phyloP scores from a whole-genome alignment of 2,888 invertebrate species.

The Calephelis perditalis region DNA sequence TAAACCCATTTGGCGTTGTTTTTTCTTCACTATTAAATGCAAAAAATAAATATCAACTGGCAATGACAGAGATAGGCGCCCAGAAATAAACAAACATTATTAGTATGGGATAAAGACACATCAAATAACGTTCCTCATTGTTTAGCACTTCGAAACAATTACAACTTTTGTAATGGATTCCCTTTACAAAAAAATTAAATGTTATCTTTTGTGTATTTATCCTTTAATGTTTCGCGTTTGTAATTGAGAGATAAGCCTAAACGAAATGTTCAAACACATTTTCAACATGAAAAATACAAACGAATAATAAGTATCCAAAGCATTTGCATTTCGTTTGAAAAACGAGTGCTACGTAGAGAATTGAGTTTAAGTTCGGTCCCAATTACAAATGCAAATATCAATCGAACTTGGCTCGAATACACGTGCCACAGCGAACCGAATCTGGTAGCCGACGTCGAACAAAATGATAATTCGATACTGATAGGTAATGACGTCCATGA shows the following conservation, averaged over 20 bases:
- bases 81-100: no score
- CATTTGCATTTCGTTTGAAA: slow-evolving; percentile 9
- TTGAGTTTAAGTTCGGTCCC: slow-evolving; percentile 9
- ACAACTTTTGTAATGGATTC: not conserved
- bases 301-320: slow-evolving; percentile 6
- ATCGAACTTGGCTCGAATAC: slow-evolving; percentile 7
- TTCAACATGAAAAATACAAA: not conserved
- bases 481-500: not conserved
- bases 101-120: no score
- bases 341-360: not conserved
- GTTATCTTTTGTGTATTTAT: not conserved
- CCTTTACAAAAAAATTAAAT: not conserved
- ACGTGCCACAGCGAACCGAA: slow-evolving; percentile 1
- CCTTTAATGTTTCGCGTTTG: slow-evolving; percentile 1
- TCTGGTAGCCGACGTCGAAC: not conserved
- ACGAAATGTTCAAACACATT: not conserved
- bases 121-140: no score
- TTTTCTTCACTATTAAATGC: no score
- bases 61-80: no score
- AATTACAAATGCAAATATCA: slow-evolving; percentile 11
- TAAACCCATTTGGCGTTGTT: no score
- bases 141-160: not conserved
- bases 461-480: slow-evolving; percentile 1
- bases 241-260: not conserved
- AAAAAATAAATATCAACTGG: no score